Conservation (phyloP, 2,888 invertebrate species). For the Dexiosoma caninum region DNA sequence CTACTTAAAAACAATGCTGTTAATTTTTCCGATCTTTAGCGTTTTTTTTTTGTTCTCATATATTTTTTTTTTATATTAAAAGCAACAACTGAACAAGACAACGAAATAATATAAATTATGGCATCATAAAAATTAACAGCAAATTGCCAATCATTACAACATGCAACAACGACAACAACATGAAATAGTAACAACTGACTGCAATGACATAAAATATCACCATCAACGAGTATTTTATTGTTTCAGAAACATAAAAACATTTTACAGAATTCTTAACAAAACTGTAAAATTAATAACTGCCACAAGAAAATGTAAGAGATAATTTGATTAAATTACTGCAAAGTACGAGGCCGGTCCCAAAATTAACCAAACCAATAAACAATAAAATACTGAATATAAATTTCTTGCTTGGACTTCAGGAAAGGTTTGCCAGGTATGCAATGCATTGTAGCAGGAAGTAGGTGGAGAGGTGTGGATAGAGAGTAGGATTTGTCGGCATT, state of each 20-base stretch:
- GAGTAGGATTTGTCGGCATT: too few relatives aligned
- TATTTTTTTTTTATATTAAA: too few relatives aligned
- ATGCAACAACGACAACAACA: conserved; percentile 7
- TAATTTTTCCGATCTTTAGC: conserved; percentile 12
- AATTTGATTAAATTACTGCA: conserved; percentile 16
- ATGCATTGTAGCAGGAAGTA: too few relatives aligned
- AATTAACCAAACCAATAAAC: not conserved
- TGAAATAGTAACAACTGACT: conserved; percentile 10
- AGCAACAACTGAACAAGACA: not conserved
- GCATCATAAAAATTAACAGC: conserved; percentile 60
- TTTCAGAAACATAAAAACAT: conserved; percentile 1
- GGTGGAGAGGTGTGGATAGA: too few relatives aligned
- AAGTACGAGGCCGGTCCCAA: not conserved
- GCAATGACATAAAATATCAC: conserved; percentile 33
- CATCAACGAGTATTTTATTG: conserved; percentile 22
- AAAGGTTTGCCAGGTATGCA: too few relatives aligned
- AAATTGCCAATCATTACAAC: conserved; percentile 59
- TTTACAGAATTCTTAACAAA: conserved; percentile 27
- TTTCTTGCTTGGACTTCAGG: too few relatives aligned
- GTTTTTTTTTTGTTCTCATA: too few relatives aligned
- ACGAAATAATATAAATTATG: conserved; percentile 52
- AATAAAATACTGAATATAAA: too few relatives aligned
- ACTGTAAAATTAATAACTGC: conserved; percentile 24
- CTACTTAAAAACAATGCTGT: conserved; percentile 10
- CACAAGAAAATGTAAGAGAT: conserved; percentile 32